These are phyloP conservation scores for Corvus hawaiiensis DNA, from an alignment of 2,113 vertebrate genomes.

Conservation along the genomic window DNA sequence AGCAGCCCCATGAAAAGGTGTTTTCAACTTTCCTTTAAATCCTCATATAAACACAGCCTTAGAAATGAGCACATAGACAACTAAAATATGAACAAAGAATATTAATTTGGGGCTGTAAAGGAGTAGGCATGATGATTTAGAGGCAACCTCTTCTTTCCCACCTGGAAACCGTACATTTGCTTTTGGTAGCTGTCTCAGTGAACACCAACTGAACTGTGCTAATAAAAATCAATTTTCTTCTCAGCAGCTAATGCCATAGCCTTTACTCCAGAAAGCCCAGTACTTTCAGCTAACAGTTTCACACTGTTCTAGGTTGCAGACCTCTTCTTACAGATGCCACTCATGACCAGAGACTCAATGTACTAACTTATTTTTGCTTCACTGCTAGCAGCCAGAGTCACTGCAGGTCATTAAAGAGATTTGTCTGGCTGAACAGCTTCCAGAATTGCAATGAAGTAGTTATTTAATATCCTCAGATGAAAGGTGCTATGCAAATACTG, in stretches of 20 bases:
- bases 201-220: background rate
- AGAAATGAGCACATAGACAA: background rate
- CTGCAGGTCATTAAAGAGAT: background rate
- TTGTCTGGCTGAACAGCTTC: background rate
- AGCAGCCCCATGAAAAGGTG: background rate
- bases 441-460: background rate
- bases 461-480: background rate
- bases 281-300: background rate
- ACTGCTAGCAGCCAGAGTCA: background rate
- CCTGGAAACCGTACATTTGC: background rate
- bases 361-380: constrained; percentile 3
- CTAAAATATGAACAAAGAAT: background rate
- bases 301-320: background rate
- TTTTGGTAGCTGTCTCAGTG: background rate
- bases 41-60: background rate
- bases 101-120: background rate
- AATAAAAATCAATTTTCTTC: background rate
- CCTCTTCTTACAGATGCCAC: background rate
- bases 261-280: background rate
- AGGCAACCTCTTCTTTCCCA: background rate
- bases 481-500: constrained; percentile 13
- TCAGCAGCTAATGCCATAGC: background rate
- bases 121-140: background rate
- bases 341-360: background rate
- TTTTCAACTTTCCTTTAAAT: background rate